A percentile compares a stretch with the other conserved stretches of the same genome.
phyloP scores from a whole-genome alignment of 2,113 vertebrate genomes.

The Platichthys stellatus region DNA sequence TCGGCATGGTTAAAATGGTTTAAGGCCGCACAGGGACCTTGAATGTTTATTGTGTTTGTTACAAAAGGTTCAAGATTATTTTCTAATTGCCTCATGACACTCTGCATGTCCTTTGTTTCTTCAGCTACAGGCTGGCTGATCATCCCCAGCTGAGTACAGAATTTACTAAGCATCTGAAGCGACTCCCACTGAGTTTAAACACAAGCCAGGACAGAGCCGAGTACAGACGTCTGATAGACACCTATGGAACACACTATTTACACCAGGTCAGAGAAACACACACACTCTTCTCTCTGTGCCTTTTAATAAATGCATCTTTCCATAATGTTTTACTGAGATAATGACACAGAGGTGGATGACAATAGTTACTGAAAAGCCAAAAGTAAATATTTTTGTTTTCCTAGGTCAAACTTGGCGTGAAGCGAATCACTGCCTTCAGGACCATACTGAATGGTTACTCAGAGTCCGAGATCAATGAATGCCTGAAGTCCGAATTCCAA shows the following conservation, averaged over 20 bases:
- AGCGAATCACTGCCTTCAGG: constrained; percentile 80
- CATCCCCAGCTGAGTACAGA: constrained; percentile 79
- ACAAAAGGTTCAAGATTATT: neutral
- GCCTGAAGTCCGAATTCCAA: constrained; percentile 79
- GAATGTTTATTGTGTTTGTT: neutral
- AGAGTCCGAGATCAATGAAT: constrained; percentile 78
- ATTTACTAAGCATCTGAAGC: constrained; percentile 78
- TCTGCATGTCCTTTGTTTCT: constrained; percentile 45
- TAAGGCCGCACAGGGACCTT: neutral
- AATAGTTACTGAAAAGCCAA: neutral
- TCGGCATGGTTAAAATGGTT: neutral
- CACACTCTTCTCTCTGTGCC: neutral
- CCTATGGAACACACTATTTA: constrained; percentile 86
- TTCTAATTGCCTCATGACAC: constrained; percentile 4
- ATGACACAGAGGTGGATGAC: neutral
- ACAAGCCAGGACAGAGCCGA: constrained; percentile 57
- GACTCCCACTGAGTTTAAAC: constrained; percentile 72
- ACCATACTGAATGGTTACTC: constrained; percentile 75
- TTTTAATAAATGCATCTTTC: neutral
- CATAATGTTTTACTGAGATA: neutral
- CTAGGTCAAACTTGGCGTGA: constrained; percentile 82
- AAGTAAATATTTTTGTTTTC: neutral
- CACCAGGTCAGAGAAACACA: constrained; percentile 69
- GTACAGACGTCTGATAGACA: constrained; percentile 79
- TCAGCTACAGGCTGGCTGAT: constrained; percentile 82